Base-by-base conservation (phyloP, 2,797 vertebrate species). In the Pseudochirops corinnae region DNA sequence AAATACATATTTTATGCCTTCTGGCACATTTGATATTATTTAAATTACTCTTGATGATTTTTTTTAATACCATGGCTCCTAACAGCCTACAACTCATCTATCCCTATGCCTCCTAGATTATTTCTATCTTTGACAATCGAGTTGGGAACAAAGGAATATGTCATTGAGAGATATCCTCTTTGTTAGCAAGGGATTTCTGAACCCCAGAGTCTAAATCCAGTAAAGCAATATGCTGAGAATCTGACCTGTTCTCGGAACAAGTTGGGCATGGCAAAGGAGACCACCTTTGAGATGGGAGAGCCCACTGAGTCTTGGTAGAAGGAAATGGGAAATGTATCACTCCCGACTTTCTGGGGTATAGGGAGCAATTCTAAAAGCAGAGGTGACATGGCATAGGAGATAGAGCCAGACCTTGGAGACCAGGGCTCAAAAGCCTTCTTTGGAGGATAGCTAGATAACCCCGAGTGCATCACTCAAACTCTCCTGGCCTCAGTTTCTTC, bases 31-130 rank as follows among this genome's bases (percentile, higher is more conserved):
- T 87, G 74, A 87, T 87, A 46, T 87, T 87, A 87, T 87, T 46
- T 87, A 87, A 87, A 87, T 46, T 87, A 87, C 39, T 87, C 74
- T 87, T 50, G 74, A 87, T 87, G n/a, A 82, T 82, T 82, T 87
- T 82, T 74, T 26, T 26, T 39, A 87, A 46, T 87, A 87, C 21
- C 13, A 26, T 46, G 21, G 21, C 11, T 87, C 74, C 39, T 87
- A 46, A 50, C 46, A 46, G 21, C 74, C 74, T 87, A 46, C 21
- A 87, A 87, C 21, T 50, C 74, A 46, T 46, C 39, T 87, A 10
- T 87, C 39, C 21, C 24, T 46, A 26, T 87, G 21, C 39, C 18
- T 87, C 39, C 39, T 87, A 46, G 74, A 87, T 11, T 46, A 87
- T 87, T 87, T 87, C 74, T 87, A 12, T 87, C 74, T 87, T 46